phyloP scores from a whole-genome alignment of 2,113 vertebrate species.

The Pygoscelis adeliae region DNA sequence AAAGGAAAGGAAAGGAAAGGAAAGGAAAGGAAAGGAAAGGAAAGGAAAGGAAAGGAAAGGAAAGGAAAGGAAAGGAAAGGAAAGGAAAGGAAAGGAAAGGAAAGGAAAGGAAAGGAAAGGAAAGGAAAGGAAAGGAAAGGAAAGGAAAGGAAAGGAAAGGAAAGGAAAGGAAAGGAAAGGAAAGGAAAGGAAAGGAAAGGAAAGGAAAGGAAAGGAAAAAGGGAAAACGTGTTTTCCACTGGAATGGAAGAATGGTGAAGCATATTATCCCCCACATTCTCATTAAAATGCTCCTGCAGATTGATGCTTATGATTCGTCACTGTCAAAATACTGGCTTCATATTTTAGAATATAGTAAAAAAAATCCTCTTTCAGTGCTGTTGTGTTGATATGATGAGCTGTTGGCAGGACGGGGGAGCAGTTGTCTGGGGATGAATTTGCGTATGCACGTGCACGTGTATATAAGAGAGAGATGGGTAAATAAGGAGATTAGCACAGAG shows the following conservation, averaged over 20 bases:
- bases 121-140: too few species aligned
- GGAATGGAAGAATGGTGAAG: neutral
- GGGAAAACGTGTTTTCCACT: neutral
- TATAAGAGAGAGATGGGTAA: neutral
- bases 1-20: too few species aligned
- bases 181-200: neutral
- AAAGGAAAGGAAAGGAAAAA: neutral
- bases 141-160: too few species aligned
- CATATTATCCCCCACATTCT: neutral
- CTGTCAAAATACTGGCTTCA: constrained; percentile 1
- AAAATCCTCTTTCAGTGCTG: neutral
- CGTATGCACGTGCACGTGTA: neutral
- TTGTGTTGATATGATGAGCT: neutral
- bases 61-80: too few species aligned
- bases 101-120: too few species aligned
- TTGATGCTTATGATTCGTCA: neutral
- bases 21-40: too few species aligned
- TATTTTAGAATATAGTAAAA: neutral
- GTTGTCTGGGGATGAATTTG: neutral
- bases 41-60: too few species aligned
- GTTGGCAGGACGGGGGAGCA: neutral
- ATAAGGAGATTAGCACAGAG: neutral
- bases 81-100: too few species aligned
- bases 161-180: neutral
- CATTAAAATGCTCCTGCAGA: constrained; percentile 1